These are phyloP conservation scores for Danionella dracula DNA, from an alignment of 2,797 vertebrate species.

Conservation along the genomic window DNA sequence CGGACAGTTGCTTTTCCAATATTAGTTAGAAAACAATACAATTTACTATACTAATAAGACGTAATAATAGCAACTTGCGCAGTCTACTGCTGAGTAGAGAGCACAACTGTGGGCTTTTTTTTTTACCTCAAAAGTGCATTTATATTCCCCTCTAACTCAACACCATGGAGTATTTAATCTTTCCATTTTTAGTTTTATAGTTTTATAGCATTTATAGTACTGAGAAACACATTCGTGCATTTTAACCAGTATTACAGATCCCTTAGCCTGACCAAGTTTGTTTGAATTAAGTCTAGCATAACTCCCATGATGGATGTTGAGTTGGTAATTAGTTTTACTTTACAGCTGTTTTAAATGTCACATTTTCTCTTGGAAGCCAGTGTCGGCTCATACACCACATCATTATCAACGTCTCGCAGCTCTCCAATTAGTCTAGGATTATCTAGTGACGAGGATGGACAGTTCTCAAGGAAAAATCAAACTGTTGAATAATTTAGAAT, in stretches of 20 bases:
- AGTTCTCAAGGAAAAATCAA: slow-evolving; percentile 18
- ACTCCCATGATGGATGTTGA: neutral
- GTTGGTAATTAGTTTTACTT: neutral
- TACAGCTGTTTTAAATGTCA: neutral
- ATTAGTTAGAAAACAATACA: no score
- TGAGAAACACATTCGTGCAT: no score
- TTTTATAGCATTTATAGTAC: no score
- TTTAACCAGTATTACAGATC: neutral
- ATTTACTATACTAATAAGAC: no score
- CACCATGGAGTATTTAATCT: no score
- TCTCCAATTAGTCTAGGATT: slow-evolving; percentile 34
- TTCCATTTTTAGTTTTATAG: no score
- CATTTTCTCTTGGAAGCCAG: neutral
- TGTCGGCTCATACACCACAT: slow-evolving; percentile 19
- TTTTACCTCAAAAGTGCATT: no score
- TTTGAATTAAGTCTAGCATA: neutral
- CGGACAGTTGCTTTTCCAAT: no score
- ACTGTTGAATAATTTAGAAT: neutral
- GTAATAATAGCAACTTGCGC: no score
- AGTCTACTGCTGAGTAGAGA: no score
- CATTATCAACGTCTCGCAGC: slow-evolving; percentile 5
- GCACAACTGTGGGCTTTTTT: no score
- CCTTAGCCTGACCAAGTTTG: neutral
- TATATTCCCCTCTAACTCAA: no score
- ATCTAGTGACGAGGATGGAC: neutral